Evolutionary conservation across 1,140 invertebrate genomes (phyloP), one percentile per base, ranked within the genome.

Genomic region (Belonocnema kinseyi): DNA sequence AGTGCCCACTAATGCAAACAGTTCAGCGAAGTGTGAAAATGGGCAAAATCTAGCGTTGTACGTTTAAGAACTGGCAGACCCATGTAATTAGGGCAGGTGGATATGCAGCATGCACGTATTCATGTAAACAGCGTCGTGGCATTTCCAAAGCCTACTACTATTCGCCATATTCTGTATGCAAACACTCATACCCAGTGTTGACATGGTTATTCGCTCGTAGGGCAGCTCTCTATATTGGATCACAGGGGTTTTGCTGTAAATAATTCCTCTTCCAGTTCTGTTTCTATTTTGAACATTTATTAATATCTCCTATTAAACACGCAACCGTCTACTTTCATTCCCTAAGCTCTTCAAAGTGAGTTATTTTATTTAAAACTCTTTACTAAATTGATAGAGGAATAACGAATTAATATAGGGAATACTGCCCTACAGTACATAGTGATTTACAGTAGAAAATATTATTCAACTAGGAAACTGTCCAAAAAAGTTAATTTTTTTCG

Each of bases 31-130:
- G 61, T 66, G 61, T 66, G 61, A 66, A 66, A 66, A 66, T 66
- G 33, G 61, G 26, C 61, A 66, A 66, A 66, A 66, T 66, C 40
- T 40, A 66, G 26, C 61, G 61, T 33, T 66, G 26, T 16, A 66
- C 61, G 61, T 46, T 66, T 66, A 66, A 66, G 61, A 66, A 66
- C 61, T 17, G 40, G 33, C 61, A 66, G 61, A 26, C n/a, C 61
- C 61, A 26, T 66, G 73, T 78, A 78, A 78, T 78, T 74, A 73
- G 72, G 72, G 26, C 76, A 70, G 21, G 26, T 77, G 72, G 66
- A 40, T 74, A 74, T 74, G n/a, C 26, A 53, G 16, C 10, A 52
- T 66, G 61, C 33, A 66, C 26, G 52, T 75, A 70, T 70, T 50
- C 19, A 52, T 75, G 58, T 51, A 50, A 58, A 46, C 74, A 19